phyloP scores from a whole-genome alignment of 2,888 invertebrate species.

The Copidosoma aretas region DNA sequence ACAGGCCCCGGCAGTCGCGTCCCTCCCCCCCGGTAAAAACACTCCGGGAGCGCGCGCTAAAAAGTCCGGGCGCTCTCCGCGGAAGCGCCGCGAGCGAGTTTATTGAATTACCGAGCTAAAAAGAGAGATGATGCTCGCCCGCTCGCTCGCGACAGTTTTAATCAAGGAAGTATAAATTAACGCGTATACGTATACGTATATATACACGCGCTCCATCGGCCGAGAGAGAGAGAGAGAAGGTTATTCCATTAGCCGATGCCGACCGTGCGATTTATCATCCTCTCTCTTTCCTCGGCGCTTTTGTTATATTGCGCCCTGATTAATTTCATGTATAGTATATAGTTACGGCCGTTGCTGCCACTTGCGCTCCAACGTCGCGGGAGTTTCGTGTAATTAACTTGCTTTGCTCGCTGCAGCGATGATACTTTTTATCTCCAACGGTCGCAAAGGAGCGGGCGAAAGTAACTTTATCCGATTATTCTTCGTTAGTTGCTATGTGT shows the following conservation, averaged over 20 bases:
- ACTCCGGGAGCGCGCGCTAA: too few species aligned
- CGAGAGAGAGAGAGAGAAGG: too few species aligned
- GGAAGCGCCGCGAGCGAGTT: not conserved
- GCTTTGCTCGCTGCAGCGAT: too few species aligned
- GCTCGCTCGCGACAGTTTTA: constrained; percentile 1
- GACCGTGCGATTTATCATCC: not conserved
- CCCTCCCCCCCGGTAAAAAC: not conserved
- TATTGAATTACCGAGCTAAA: constrained; percentile 20
- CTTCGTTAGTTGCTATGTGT: too few species aligned
- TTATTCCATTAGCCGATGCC: not conserved
- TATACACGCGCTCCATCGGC: not conserved
- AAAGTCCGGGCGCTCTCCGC: too few species aligned
- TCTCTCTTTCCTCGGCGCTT: not conserved
- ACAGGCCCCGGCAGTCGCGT: too few species aligned
- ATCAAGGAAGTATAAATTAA: not conserved
- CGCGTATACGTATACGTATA: not conserved
- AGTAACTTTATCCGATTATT: too few species aligned
- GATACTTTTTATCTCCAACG: too few species aligned
- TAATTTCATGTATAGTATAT: not conserved
- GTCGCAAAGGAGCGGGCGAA: too few species aligned
- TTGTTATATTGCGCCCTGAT: not conserved
- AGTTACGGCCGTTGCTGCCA: too few species aligned
- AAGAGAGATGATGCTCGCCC: not conserved
- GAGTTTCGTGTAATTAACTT: too few species aligned
- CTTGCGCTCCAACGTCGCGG: too few species aligned